Conservation (phyloP, 2,113 vertebrate species). For the Protomyctophum bolini region DNA sequence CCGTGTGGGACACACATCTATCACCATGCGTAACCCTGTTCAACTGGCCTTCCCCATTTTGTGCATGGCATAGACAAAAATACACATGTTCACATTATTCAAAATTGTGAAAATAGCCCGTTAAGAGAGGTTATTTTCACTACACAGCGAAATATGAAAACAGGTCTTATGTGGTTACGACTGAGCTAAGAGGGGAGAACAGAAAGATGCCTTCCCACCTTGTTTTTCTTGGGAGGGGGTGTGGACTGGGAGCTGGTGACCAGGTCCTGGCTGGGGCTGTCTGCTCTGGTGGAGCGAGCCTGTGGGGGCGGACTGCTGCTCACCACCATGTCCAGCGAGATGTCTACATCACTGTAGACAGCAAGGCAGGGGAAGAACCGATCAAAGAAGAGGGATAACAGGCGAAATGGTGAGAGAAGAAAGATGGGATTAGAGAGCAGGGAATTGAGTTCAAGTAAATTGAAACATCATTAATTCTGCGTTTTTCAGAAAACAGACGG, state of each 20-base stretch:
- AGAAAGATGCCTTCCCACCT: conserved; percentile 51
- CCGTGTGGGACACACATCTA: too few relatives aligned
- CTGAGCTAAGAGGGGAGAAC: too few relatives aligned
- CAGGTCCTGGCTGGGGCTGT: conserved; percentile 57
- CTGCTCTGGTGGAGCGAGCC: conserved; percentile 31
- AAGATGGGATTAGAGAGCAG: neutral
- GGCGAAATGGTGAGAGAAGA: neutral
- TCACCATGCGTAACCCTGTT: too few relatives aligned
- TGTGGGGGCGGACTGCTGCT: conserved; percentile 53
- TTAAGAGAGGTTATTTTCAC: too few relatives aligned
- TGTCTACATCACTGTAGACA: conserved; percentile 61
- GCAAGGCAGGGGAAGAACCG: neutral
- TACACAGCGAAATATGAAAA: too few relatives aligned
- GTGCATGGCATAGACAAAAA: too few relatives aligned
- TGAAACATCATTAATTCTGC: too few relatives aligned
- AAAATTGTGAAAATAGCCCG: too few relatives aligned
- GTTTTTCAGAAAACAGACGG: too few relatives aligned
- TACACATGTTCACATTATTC: too few relatives aligned
- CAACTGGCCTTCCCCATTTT: too few relatives aligned
- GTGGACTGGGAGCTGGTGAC: conserved; percentile 81
- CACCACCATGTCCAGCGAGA: conserved; percentile 72
- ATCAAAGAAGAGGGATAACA: neutral
- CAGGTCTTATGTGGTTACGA: too few relatives aligned
- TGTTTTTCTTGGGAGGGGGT: conserved; percentile 79
- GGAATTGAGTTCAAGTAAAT: neutral